Percentiles rank a stretch among this genome's conserved stretches.
These are phyloP conservation scores for Elmis aenea DNA, from an alignment of 2,888 invertebrate species.

Conservation along the genomic window DNA sequence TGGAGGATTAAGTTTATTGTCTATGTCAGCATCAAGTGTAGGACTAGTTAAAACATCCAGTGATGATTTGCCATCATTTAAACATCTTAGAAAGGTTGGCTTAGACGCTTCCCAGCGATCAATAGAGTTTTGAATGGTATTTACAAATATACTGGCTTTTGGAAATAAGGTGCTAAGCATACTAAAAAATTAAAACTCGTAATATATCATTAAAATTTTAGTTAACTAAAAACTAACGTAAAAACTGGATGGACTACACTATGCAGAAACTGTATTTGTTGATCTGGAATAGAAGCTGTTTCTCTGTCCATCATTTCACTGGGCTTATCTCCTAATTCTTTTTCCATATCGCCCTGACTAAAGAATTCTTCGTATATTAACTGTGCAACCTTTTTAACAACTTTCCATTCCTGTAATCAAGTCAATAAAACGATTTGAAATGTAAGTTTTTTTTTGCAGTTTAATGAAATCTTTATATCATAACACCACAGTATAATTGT, in stretches of 20 bases:
- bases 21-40: conserved; percentile 33
- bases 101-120: conserved; percentile 56
- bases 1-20: no score
- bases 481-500: no score
- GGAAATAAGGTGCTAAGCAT: no score
- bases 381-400: conserved; percentile 48
- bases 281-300: conserved; percentile 73
- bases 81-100: conserved; percentile 38
- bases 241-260: conserved; percentile 51
- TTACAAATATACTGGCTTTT: conserved; percentile 44
- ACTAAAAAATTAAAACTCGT: conserved; percentile 1
- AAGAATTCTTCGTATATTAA: conserved; percentile 73
- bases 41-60: conserved; percentile 34
- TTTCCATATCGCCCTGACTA: conserved; percentile 80
- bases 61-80: conserved; percentile 29
- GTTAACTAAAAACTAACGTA: conserved; percentile 37
- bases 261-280: conserved; percentile 69
- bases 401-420: conserved; percentile 48
- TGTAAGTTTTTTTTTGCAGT: no score
- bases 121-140: conserved; percentile 53
- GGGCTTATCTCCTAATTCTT: conserved; percentile 68
- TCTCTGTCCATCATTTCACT: conserved; percentile 76
- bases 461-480: no score
- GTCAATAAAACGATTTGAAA: conserved; percentile 4
- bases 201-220: not conserved